These are phyloP conservation scores for Prosapia bicincta DNA, from an alignment of 2,888 invertebrate genomes.

Conservation along the genomic window DNA sequence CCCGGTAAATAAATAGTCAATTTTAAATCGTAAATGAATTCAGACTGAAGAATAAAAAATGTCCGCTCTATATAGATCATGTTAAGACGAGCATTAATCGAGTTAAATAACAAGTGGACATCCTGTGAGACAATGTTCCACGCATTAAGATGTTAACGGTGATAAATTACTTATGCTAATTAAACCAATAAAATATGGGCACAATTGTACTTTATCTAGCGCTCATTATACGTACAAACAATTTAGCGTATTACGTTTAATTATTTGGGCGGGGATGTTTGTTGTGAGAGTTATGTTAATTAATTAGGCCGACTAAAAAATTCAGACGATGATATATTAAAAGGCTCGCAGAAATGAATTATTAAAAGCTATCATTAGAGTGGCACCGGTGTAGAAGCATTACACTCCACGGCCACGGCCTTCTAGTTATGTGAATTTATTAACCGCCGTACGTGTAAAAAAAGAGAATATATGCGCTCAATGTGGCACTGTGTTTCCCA, in stretches of 20 bases:
- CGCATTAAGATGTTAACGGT: too few relatives aligned
- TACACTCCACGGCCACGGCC: not conserved
- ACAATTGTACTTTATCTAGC: not conserved
- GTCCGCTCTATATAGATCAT: too few relatives aligned
- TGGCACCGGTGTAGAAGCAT: not conserved
- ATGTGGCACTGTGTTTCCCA: too few relatives aligned
- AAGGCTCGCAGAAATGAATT: not conserved
- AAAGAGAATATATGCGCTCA: too few relatives aligned
- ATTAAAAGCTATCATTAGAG: not conserved
- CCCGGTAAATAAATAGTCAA: too few relatives aligned
- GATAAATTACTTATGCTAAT: not conserved
- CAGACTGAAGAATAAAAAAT: too few relatives aligned
- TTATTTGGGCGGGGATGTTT: constrained; percentile 2
- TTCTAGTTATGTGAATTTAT: not conserved
- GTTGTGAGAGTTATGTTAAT: not conserved
- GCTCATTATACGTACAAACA: not conserved
- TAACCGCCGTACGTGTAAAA: not conserved
- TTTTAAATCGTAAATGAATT: too few relatives aligned
- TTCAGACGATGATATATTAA: not conserved
- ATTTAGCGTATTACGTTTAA: not conserved
- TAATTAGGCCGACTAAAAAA: not conserved
- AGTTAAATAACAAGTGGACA: too few relatives aligned
- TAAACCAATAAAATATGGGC: not conserved
- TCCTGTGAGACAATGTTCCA: too few relatives aligned
- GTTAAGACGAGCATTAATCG: too few relatives aligned